phyloP scores from a whole-genome alignment of 2,888 invertebrate genomes.

The Pseudococcus viburni region DNA sequence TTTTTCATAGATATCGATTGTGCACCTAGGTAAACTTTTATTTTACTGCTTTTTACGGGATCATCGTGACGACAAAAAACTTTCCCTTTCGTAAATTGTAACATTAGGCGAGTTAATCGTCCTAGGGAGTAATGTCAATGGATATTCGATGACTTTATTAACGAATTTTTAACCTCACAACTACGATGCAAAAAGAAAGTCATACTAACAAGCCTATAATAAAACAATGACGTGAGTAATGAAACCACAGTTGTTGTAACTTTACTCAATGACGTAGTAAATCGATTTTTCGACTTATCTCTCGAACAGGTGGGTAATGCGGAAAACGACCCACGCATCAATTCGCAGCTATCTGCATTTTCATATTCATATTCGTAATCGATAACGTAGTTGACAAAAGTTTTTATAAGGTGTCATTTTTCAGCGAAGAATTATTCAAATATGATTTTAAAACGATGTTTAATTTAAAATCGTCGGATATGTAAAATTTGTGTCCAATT shows the following conservation, averaged over 20 bases:
- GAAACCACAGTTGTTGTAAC: constrained; percentile 17
- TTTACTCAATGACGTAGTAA: constrained; percentile 43
- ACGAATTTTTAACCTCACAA: constrained; percentile 20
- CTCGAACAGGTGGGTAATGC: constrained; percentile 29
- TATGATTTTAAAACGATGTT: not conserved
- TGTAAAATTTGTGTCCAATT: no score
- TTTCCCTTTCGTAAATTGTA: constrained; percentile 37
- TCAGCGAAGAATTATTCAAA: not conserved
- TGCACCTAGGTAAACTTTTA: not conserved
- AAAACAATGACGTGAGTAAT: not conserved
- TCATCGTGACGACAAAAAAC: constrained; percentile 7
- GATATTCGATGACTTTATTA: constrained; percentile 24
- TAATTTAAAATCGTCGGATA: not conserved
- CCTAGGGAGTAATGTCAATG: constrained; percentile 9
- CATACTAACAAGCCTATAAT: constrained; percentile 10
- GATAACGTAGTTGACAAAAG: not conserved
- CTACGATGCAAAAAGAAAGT: constrained; percentile 29
- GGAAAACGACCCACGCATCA: not conserved
- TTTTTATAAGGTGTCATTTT: not conserved
- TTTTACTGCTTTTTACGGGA: constrained; percentile 5
- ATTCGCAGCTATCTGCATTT: no score
- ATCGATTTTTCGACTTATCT: constrained; percentile 48
- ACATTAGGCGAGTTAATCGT: not conserved
- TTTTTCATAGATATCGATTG: constrained; percentile 32
- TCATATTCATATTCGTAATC: constrained; percentile 14